Conservation (phyloP, 2,888 invertebrate species). For the Sussaba pulchella region DNA sequence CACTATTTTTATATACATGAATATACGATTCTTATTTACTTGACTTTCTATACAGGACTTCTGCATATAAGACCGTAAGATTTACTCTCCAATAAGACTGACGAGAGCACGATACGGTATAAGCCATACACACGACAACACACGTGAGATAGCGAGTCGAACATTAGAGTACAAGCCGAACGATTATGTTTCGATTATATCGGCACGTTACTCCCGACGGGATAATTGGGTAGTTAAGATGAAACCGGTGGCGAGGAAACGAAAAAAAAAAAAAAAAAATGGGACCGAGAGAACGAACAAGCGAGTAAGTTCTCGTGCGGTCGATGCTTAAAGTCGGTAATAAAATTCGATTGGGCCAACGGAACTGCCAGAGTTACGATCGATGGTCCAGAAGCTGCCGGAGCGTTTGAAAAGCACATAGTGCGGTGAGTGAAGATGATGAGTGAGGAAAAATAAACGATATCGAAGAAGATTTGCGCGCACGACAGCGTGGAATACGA, state of each 20-base stretch:
- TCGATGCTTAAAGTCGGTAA: slow-evolving; percentile 52
- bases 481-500: slow-evolving; percentile 8
- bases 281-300: slow-evolving; percentile 28
- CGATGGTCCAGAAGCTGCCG: slow-evolving; percentile 42
- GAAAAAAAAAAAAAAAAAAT: too few relatives aligned
- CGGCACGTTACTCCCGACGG: slow-evolving; percentile 64
- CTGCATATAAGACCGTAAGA: too few relatives aligned
- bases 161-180: slow-evolving; percentile 37
- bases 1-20: too few relatives aligned
- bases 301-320: slow-evolving; percentile 46
- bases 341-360: slow-evolving; percentile 65
- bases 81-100: slow-evolving; percentile 25
- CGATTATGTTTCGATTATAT: slow-evolving; percentile 66
- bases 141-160: slow-evolving; percentile 1
- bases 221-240: slow-evolving; percentile 66
- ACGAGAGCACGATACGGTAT: slow-evolving; percentile 25
- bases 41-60: too few relatives aligned
- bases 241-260: slow-evolving; percentile 57
- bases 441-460: slow-evolving; percentile 51
- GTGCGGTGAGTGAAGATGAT: slow-evolving; percentile 53
- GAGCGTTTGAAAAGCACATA: slow-evolving; percentile 30
- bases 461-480: slow-evolving; percentile 35
- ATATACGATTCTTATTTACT: too few relatives aligned
- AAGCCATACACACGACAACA: slow-evolving; percentile 21
- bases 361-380: slow-evolving; percentile 65